phyloP scores from a whole-genome alignment of 2,113 vertebrate genomes.

The Cinclus cinclus region DNA sequence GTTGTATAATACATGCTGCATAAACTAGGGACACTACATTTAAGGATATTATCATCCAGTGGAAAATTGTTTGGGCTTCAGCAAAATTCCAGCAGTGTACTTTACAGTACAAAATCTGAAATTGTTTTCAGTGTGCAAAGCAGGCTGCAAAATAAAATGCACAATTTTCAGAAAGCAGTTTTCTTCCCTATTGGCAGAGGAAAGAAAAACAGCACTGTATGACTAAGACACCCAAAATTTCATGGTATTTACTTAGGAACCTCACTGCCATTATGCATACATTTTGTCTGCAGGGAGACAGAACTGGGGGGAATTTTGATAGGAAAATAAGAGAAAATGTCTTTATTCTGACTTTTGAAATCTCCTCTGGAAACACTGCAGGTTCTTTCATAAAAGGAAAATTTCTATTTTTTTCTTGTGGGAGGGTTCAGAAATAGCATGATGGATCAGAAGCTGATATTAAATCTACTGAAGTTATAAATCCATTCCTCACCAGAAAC shows the following conservation, averaged over 20 bases:
- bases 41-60: background rate
- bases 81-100: background rate
- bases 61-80: background rate
- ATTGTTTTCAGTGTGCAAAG: background rate
- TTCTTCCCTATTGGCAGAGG: background rate
- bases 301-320: background rate
- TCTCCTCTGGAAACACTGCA: background rate
- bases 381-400: background rate
- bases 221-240: background rate
- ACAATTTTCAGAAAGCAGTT: background rate
- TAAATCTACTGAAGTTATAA: background rate
- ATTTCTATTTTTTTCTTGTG: background rate
- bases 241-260: background rate
- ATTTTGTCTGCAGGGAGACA: background rate
- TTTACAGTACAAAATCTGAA: background rate
- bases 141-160: background rate
- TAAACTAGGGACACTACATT: background rate
- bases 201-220: background rate
- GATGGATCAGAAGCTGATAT: background rate
- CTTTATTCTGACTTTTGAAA: background rate
- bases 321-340: background rate
- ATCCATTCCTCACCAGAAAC: background rate
- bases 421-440: background rate
- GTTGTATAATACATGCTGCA: background rate
- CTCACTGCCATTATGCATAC: background rate